phyloP scores from a whole-genome alignment of 1,140 invertebrate genomes.

The Drosophila burlai region DNA sequence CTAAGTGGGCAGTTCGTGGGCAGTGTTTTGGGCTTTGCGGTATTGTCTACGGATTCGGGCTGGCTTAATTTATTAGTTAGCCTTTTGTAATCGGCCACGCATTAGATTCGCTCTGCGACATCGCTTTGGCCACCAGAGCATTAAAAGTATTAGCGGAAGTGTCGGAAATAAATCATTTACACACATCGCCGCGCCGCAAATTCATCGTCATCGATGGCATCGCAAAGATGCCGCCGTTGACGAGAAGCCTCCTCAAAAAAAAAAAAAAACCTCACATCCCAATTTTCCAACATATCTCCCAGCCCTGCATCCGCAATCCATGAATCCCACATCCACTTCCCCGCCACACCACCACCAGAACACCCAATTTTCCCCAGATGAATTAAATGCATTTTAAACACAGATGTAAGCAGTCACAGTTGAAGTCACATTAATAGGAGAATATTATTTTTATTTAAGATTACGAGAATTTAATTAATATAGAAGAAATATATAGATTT shows the following conservation, averaged over 20 bases:
- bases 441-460: neutral
- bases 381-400: slow-evolving; percentile 60
- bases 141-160: slow-evolving; percentile 69
- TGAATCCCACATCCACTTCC: slow-evolving; percentile 14
- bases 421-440: slow-evolving; percentile 10
- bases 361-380: slow-evolving; percentile 74
- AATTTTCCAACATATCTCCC: slow-evolving; percentile 12
- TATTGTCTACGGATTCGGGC: slow-evolving; percentile 38
- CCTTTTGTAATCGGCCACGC: slow-evolving; percentile 65
- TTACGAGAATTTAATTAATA: neutral
- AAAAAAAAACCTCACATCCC: slow-evolving; percentile 19
- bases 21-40: slow-evolving; percentile 47
- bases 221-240: slow-evolving; percentile 42
- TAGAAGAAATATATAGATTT: neutral
- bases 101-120: slow-evolving; percentile 52
- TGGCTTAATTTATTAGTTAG: slow-evolving; percentile 57
- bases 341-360: slow-evolving; percentile 25
- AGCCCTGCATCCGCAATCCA: slow-evolving; percentile 24
- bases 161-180: slow-evolving; percentile 74
- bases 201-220: slow-evolving; percentile 40
- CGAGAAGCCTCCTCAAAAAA: slow-evolving; percentile 48
- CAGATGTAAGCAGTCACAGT: slow-evolving; percentile 25
- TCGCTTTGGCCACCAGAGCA: slow-evolving; percentile 13
- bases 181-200: slow-evolving; percentile 25
- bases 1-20: slow-evolving; percentile 62